A percentile compares a stretch with the other conserved stretches of the same genome.
phyloP scores from a whole-genome alignment of 2,113 vertebrate species.

The Acrocephalus kingi region DNA sequence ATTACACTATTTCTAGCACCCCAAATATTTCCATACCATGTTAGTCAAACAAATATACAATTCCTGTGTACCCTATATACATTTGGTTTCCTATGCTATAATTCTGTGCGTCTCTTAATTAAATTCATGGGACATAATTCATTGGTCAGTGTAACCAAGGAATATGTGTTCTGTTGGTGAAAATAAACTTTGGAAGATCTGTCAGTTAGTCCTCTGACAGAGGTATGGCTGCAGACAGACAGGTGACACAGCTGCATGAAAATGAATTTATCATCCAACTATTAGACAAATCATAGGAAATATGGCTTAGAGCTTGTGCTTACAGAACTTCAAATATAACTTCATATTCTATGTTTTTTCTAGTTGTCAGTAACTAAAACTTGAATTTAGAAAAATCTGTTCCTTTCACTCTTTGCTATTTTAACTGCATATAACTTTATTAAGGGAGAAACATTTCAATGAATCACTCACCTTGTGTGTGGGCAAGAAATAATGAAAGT shows the following conservation, averaged over 20 bases:
- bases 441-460: not conserved
- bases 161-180: not conserved
- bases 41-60: not conserved
- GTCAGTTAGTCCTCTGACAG: not conserved
- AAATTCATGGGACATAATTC: not conserved
- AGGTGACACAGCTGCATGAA: not conserved
- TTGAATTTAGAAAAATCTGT: not conserved
- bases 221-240: not conserved
- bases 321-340: not conserved
- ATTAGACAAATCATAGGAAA: not conserved
- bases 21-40: not conserved
- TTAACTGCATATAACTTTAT: not conserved
- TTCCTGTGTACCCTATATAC: not conserved
- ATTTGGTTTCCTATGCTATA: not conserved
- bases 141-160: not conserved
- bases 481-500: slow-evolving; percentile 81
- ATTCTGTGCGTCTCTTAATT: not conserved
- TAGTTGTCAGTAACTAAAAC: not conserved
- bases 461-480: slow-evolving; percentile 82
- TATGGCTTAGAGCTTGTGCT: not conserved
- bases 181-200: not conserved
- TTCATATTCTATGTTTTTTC: not conserved
- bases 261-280: not conserved
- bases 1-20: not conserved
- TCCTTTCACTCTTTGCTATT: not conserved